phyloP scores from a whole-genome alignment of 2,888 invertebrate species.

The Cephus rjabovi region DNA sequence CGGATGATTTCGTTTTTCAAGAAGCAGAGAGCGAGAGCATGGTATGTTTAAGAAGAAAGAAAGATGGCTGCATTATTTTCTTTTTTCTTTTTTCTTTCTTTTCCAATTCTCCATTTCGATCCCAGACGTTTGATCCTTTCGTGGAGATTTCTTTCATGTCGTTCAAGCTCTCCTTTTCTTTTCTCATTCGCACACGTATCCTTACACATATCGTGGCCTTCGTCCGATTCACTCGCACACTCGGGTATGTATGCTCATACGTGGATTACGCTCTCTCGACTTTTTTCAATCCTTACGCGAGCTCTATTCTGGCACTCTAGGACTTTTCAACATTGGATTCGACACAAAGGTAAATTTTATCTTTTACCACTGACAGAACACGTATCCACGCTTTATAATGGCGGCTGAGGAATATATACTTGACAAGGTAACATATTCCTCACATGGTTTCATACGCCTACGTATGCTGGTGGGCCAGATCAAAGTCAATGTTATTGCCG shows the following conservation, averaged over 20 bases:
- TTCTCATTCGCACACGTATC: not conserved
- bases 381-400: not conserved
- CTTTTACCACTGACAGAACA: not conserved
- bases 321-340: not conserved
- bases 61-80: slow-evolving; percentile 22
- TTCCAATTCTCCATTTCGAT: not conserved
- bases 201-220: not conserved
- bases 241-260: not conserved
- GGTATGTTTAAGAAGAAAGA: slow-evolving; percentile 3
- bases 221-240: not conserved
- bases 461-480: not conserved
- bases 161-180: not conserved
- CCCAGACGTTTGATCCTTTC: not conserved
- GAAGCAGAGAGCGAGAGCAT: not conserved
- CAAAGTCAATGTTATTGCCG: not conserved
- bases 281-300: not conserved
- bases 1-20: not conserved
- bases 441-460: not conserved
- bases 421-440: not conserved
- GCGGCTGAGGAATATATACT: not conserved
- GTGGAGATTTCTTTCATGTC: not conserved
- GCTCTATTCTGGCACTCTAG: not conserved
- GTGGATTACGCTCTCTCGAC: not conserved
- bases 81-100: too few relatives aligned
- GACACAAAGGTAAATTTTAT: not conserved